A percentile compares a stretch with the other conserved stretches of the same genome.
Evolutionary conservation across 2,113 vertebrate genomes (phyloP).

Genomic region (Charadrius vociferus): DNA sequence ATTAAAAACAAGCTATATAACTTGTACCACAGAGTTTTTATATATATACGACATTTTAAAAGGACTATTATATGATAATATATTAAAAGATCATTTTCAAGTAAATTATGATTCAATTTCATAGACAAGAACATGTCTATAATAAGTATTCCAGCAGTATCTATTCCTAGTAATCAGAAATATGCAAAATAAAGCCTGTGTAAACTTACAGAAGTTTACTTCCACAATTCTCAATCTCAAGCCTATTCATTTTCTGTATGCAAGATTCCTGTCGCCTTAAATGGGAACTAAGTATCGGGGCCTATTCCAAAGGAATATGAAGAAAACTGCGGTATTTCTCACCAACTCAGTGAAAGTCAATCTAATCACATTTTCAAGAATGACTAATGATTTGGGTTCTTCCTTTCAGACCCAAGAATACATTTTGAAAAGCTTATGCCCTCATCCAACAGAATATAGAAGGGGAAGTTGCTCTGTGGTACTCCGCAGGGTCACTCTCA

Average conservation of each 20-base stretch:
- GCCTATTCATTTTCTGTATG: neutral
- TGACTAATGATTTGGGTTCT: neutral
- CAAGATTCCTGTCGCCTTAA: neutral
- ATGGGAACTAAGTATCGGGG: neutral
- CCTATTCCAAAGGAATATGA: neutral
- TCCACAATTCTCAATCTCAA: neutral
- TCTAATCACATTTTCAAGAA: neutral
- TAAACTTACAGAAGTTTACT: neutral
- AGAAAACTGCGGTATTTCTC: neutral
- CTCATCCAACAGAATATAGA: neutral
- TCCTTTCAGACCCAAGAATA: neutral
- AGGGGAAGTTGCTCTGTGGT: neutral
- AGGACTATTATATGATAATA: constrained; percentile 23
- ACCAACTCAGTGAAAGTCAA: neutral
- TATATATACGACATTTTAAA: neutral
- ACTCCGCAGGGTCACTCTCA: neutral
- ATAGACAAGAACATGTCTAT: neutral
- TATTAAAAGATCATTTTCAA: constrained; percentile 49
- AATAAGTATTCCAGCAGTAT: constrained; percentile 2
- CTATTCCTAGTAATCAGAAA: constrained; percentile 23
- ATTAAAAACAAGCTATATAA: constrained; percentile 22
- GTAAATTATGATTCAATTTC: constrained; percentile 32
- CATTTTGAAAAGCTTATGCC: neutral
- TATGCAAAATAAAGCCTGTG: constrained; percentile 6
- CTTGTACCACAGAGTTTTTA: constrained; percentile 14